phyloP scores from a whole-genome alignment of 2,888 invertebrate genomes.

The Eilema griseolum region DNA sequence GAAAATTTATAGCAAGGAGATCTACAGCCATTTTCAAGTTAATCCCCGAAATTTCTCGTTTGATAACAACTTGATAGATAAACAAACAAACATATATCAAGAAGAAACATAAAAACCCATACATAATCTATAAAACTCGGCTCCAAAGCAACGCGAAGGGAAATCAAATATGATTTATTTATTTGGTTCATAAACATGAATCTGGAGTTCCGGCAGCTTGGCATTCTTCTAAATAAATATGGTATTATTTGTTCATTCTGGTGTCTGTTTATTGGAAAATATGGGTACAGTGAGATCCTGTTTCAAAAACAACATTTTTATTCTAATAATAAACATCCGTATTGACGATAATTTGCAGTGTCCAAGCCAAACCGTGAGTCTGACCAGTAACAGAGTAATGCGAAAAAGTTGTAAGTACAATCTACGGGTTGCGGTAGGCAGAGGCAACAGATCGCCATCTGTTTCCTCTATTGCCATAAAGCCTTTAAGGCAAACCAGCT shows the following conservation, averaged over 20 bases:
- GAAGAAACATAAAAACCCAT: neutral
- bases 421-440: no score
- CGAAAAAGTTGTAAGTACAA: no score
- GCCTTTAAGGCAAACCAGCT: no score
- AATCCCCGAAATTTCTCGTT: no score
- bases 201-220: conserved; percentile 5
- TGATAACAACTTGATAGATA: neutral
- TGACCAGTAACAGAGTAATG: no score
- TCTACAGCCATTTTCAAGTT: neutral
- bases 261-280: neutral
- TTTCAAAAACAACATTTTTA: neutral
- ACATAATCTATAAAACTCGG: conserved; percentile 15
- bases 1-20: no score
- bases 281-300: neutral
- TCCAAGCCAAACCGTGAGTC: no score
- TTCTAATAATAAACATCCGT: neutral
- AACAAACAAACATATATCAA: neutral
- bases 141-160: conserved; percentile 17
- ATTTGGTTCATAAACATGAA: conserved; percentile 11
- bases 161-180: conserved; percentile 42
- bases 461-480: no score
- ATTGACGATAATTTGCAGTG: no score
- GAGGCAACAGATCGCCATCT: no score
- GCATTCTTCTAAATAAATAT: neutral
- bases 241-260: neutral